Conservation (phyloP, 2,888 invertebrate species). For the Drosophila colorata region DNA sequence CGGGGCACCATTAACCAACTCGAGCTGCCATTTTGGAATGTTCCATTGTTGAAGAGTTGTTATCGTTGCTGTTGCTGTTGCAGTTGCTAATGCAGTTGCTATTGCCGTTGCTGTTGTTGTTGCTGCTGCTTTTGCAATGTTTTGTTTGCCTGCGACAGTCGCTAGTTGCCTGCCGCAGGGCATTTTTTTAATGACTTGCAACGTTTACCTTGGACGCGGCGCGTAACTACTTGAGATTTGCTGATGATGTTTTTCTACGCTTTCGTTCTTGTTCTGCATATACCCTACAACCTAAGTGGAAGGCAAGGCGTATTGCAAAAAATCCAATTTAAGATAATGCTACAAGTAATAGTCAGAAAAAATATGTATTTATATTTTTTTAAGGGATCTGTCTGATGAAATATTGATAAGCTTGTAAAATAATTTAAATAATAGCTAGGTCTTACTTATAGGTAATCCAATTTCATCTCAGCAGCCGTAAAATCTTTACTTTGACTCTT, state of each 20-base stretch:
- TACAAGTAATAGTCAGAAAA: no score
- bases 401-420: no score
- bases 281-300: no score
- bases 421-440: no score
- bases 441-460: no score
- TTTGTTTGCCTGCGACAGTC: constrained; percentile 45
- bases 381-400: no score
- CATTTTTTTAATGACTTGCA: constrained; percentile 72
- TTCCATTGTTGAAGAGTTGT: constrained; percentile 71
- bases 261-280: no score
- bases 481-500: no score
- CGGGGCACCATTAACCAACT: constrained; percentile 18
- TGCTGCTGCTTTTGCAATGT: constrained; percentile 44
- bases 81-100: constrained; percentile 18
- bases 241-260: constrained; percentile 31
- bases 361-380: no score
- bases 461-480: no score
- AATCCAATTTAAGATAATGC: no score
- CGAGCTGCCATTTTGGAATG: constrained; percentile 44
- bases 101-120: constrained; percentile 23
- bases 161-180: constrained; percentile 65
- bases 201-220: constrained; percentile 66
- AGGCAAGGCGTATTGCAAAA: no score
- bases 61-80: constrained; percentile 49
- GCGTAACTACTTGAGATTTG: constrained; percentile 56